Base-by-base conservation (phyloP, 2,888 invertebrate genomes). In the Hofmannophila pseudospretella region DNA sequence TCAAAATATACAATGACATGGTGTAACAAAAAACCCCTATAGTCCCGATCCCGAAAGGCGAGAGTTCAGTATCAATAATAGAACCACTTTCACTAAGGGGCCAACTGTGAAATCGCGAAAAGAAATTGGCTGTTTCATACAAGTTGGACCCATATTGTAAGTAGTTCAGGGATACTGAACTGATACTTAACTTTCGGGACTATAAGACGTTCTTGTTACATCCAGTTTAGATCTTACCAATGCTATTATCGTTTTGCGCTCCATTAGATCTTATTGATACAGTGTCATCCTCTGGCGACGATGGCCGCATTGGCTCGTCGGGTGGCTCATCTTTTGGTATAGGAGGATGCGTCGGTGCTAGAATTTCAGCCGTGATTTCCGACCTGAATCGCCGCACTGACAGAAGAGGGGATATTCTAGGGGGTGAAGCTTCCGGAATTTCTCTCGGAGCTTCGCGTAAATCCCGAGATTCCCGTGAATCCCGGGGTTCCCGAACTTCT, bases 211-310 rank as follows among this genome's bases (percentile, higher is more conserved):
- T n/a, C n/a, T n/a, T n/a, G n/a, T n/a, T n/a, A n/a, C n/a, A n/a
- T n/a, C n/a, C n/a, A n/a, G n/a, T n/a, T n/a, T n/a, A n/a, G n/a
- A n/a, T n/a, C 76, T 54, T 69, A 79, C 90, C 90, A 63, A 89
- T 79, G 48, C 42, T 65, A 46, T 55, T 66, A 57, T 90, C 90
- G 64, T 85, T 88, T 64, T 78, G 85, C 45, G 86, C 82, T 47
- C 88, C 87, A 56, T 88, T 88, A 31, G 88, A 87, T 63, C 87
- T 74, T 55, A 87, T 64, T 48, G 90, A 89, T 47, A 88, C 86
- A 33, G 87, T 73, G 54, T 90, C 89, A 47, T 89, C 90, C 69
- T 90, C 90, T 7, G 89, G 88, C 27, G 89, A 89, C 29, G 88
- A 87, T 26, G 88, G 75, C 47, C 89, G 77, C 69, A 85, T 79